phyloP scores from a whole-genome alignment of 2,797 vertebrate genomes.

The Leptoclinus maculatus region DNA sequence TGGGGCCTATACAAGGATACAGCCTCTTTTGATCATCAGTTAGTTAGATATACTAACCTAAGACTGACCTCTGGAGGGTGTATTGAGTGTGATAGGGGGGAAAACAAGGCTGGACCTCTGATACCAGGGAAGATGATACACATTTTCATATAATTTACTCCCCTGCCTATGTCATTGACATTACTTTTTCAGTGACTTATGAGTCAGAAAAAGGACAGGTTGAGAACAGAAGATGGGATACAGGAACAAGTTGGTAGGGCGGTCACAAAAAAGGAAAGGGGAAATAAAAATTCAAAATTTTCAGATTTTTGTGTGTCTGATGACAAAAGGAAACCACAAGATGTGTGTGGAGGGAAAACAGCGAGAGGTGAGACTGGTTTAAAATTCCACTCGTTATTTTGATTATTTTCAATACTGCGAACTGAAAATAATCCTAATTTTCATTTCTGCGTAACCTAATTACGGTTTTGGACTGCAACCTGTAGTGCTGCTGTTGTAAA shows the following conservation, averaged over 20 bases:
- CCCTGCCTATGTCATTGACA: conserved; percentile 19
- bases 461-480: background rate
- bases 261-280: conserved; percentile 11
- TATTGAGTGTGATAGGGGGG: conserved; percentile 1
- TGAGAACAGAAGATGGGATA: background rate
- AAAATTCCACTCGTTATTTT: background rate
- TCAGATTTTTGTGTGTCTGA: conserved; percentile 33
- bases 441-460: background rate
- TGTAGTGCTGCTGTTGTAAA: conserved; percentile 1
- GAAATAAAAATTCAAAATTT: conserved; percentile 31
- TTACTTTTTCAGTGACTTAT: conserved; percentile 26
- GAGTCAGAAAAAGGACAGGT: conserved; percentile 16
- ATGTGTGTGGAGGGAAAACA: background rate
- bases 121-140: background rate
- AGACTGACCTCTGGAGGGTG: conserved; percentile 28
- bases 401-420: background rate
- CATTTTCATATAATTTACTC: conserved; percentile 45
- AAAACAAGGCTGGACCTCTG: conserved; percentile 8
- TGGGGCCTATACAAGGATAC: background rate
- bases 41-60: conserved; percentile 11
- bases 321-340: background rate
- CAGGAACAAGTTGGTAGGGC: background rate
- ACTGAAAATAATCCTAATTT: background rate
- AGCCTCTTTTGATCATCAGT: conserved; percentile 34
- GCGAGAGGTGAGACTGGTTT: background rate